A percentile compares a stretch with the other conserved stretches of the same genome.
These are phyloP conservation scores for Hylyphantes graminicola DNA, from an alignment of 1,140 invertebrate species.

Conservation along the genomic window DNA sequence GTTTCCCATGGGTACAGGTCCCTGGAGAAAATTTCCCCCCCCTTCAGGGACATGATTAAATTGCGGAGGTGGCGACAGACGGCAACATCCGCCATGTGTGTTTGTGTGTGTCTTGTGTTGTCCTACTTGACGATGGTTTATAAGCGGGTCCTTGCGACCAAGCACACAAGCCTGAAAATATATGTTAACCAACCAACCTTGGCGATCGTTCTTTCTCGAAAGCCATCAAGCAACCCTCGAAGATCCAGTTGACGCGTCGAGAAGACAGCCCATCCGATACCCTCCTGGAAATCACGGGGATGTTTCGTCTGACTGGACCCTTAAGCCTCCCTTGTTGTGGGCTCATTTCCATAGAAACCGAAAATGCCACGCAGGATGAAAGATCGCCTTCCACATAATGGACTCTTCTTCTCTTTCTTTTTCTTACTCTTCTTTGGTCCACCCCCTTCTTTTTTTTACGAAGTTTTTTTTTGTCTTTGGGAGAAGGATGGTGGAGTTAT, in stretches of 20 bases:
- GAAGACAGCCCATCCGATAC: conserved; percentile 54
- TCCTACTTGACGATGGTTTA: no score
- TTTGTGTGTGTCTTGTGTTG: no score
- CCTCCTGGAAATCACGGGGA: conserved; percentile 48
- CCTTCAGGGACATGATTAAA: no score
- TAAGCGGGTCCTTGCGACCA: no score
- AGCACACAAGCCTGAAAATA: no score
- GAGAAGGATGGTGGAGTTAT: no score
- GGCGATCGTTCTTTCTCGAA: no score
- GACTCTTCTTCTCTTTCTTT: conserved; percentile 32
- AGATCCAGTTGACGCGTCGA: conserved; percentile 42
- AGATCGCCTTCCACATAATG: conserved; percentile 60
- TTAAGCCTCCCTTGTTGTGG: conserved; percentile 59
- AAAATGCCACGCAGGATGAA: conserved; percentile 55
- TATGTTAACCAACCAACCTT: no score
- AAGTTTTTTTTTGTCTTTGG: conserved; percentile 34
- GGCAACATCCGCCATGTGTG: no score
- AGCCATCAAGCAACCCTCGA: neutral
- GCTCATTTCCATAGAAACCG: conserved; percentile 60
- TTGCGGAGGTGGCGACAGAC: no score
- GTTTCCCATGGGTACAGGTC: no score
- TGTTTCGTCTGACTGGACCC: conserved; percentile 59
- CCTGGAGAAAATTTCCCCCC: no score
- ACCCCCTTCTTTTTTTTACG: conserved; percentile 43
- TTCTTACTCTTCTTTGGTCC: conserved; percentile 12